Evolutionary conservation across 53 echinoderm and acorn worm species (phyloP).

Genomic region (Temnopleurus reevesii): DNA sequence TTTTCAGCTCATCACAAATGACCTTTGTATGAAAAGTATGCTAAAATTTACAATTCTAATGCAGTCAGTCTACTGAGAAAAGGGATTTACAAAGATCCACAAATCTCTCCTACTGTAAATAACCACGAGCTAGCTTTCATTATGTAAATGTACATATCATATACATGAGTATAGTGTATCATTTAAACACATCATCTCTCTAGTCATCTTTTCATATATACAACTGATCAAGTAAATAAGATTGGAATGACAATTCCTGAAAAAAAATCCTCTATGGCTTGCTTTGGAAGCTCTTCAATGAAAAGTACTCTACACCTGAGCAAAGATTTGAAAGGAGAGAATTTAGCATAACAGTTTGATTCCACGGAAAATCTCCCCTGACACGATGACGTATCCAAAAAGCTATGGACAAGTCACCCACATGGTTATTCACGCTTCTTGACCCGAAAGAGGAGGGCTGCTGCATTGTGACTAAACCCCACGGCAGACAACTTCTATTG

Average conservation of each 20-base stretch:
- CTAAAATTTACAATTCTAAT: too few relatives aligned
- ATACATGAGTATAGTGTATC: too few relatives aligned
- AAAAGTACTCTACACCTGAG: background rate
- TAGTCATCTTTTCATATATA: too few relatives aligned
- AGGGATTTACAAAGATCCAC: too few relatives aligned
- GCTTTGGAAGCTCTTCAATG: background rate
- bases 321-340: background rate
- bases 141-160: too few relatives aligned
- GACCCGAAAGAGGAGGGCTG: slow-evolving; percentile 2
- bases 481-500: slow-evolving; percentile 39
- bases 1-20: too few relatives aligned
- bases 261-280: background rate
- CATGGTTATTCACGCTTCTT: slow-evolving; percentile 7
- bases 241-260: background rate
- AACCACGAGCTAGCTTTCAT: too few relatives aligned
- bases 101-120: too few relatives aligned
- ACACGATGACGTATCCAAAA: background rate
- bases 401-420: slow-evolving; percentile 11
- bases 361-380: background rate
- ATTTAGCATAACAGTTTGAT: background rate
- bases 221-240: too few relatives aligned
- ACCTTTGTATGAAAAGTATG: too few relatives aligned
- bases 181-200: too few relatives aligned
- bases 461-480: slow-evolving; percentile 4
- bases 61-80: too few relatives aligned